Conservation (phyloP, 2,888 invertebrate genomes). For the Prostheceraeus crozeri region DNA sequence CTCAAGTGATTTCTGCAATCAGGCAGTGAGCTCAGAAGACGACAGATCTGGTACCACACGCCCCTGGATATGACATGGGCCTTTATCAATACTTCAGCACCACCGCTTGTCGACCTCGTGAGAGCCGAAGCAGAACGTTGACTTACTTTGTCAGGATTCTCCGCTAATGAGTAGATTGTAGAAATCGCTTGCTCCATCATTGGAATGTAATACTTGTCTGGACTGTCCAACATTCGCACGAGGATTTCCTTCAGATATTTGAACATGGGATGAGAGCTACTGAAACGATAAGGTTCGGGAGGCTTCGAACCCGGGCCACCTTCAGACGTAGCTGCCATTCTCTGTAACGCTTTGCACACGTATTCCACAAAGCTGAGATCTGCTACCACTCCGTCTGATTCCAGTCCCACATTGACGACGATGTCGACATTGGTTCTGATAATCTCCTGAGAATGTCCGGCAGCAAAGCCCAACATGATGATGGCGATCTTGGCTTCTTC, state of each 20-base stretch:
- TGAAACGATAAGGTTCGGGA: background rate
- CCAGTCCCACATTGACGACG: conserved; percentile 67
- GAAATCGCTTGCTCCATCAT: conserved; percentile 56
- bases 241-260: background rate
- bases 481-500: conserved; percentile 69
- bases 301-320: too few relatives aligned
- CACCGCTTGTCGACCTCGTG: too few relatives aligned
- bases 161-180: too few relatives aligned
- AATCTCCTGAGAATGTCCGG: conserved; percentile 59
- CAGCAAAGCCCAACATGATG: conserved; percentile 70
- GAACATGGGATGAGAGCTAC: background rate
- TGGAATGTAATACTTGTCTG: conserved; percentile 32
- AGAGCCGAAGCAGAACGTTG: too few relatives aligned
- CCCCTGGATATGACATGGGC: too few relatives aligned
- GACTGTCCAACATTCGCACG: too few relatives aligned
- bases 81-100: too few relatives aligned
- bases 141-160: too few relatives aligned
- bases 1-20: too few relatives aligned
- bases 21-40: too few relatives aligned
- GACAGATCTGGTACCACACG: too few relatives aligned
- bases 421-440: conserved; percentile 65
- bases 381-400: conserved; percentile 58
- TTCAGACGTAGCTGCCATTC: conserved; percentile 46
- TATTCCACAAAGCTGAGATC: conserved; percentile 61
- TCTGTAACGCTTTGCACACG: conserved; percentile 62